phyloP scores from a whole-genome alignment of 2,113 vertebrate species.

The Heliornis fulica region DNA sequence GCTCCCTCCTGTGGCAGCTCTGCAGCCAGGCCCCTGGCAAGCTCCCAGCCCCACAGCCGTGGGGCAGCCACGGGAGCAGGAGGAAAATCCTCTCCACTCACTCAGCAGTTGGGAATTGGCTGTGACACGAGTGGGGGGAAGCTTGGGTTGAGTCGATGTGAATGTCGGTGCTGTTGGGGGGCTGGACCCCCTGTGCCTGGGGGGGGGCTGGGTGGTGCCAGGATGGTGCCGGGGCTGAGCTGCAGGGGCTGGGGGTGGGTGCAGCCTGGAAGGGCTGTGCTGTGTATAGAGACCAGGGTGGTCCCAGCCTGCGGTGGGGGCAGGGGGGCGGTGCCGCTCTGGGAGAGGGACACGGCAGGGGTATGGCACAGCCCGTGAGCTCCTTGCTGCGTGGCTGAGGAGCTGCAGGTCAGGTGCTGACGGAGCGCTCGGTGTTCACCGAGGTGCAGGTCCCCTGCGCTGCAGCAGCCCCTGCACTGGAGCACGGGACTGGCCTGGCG shows the following conservation, averaged over 20 bases:
- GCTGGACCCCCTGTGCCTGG: neutral
- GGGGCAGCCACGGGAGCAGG: neutral
- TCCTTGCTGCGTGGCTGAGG: rapidly evolving
- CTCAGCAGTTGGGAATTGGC: rapidly evolving
- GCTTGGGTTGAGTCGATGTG: too few relatives aligned
- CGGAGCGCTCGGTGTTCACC: too few relatives aligned
- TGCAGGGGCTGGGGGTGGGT: too few relatives aligned
- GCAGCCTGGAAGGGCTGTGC: rapidly evolving
- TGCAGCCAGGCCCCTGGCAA: too few relatives aligned
- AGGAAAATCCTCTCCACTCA: neutral
- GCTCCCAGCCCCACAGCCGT: neutral
- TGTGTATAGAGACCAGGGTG: neutral
- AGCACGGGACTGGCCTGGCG: too few relatives aligned
- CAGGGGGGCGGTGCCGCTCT: rapidly evolving
- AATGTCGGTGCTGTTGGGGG: neutral
- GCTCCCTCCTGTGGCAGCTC: neutral
- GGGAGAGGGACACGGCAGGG: neutral
- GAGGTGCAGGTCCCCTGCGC: too few relatives aligned
- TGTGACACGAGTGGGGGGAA: rapidly evolving
- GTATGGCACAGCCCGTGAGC: rapidly evolving
- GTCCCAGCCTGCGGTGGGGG: neutral
- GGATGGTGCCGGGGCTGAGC: neutral
- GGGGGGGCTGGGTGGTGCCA: rapidly evolving
- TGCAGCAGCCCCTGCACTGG: too few relatives aligned
- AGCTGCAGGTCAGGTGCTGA: too few relatives aligned